These are phyloP conservation scores for Phoenicopterus ruber DNA, from an alignment of 2,113 vertebrate genomes.

Conservation along the genomic window DNA sequence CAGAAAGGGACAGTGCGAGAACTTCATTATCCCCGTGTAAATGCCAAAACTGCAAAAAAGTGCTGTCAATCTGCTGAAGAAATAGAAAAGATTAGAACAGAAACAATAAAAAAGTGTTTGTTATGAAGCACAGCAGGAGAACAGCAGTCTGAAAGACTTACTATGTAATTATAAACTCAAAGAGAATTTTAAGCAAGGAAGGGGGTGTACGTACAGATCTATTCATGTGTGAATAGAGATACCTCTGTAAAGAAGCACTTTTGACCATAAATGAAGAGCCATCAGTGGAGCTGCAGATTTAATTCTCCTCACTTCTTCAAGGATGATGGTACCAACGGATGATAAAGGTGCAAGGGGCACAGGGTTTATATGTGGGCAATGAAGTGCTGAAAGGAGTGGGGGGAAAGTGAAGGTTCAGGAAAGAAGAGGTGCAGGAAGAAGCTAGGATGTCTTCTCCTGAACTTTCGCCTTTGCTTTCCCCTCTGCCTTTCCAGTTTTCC, in stretches of 20 bases:
- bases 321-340: neutral
- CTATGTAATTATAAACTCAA: neutral
- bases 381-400: neutral
- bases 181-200: constrained; percentile 21
- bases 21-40: neutral
- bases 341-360: neutral
- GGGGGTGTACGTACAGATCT: neutral
- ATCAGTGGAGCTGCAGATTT: neutral
- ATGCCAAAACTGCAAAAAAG: neutral
- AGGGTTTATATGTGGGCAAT: neutral
- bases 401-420: neutral
- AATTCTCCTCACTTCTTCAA: neutral
- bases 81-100: neutral
- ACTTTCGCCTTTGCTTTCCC: neutral
- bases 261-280: neutral
- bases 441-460: neutral
- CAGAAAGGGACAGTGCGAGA: neutral
- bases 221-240: neutral
- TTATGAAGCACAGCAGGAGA: neutral
- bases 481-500: neutral
- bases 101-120: neutral
- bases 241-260: neutral
- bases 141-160: neutral
- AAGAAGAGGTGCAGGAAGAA: neutral
- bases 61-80: neutral